phyloP scores from a whole-genome alignment of 2,888 invertebrate species.

The Andrena chrysosceles region DNA sequence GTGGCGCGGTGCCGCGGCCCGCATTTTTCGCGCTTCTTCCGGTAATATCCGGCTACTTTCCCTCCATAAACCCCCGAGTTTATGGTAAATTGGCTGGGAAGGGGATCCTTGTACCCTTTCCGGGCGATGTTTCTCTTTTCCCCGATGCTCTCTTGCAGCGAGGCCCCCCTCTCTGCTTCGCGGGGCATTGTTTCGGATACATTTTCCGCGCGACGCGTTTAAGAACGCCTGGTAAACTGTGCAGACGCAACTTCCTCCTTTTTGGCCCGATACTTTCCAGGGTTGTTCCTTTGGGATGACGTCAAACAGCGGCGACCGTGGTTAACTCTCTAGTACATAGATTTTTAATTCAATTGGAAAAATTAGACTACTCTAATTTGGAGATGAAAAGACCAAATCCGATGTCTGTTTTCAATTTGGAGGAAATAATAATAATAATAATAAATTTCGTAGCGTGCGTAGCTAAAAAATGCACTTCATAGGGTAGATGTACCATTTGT shows the following conservation, averaged over 20 bases:
- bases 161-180: constrained; percentile 3
- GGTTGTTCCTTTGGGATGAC: neutral
- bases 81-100: constrained; percentile 76
- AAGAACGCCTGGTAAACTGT: neutral
- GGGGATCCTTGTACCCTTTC: constrained; percentile 66
- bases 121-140: constrained; percentile 18
- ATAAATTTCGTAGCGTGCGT: no score
- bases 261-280: neutral
- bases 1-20: constrained; percentile 42
- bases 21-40: constrained; percentile 61
- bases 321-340: no score
- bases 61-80: constrained; percentile 74
- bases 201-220: constrained; percentile 27
- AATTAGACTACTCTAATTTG: no score
- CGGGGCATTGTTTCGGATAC: constrained; percentile 40
- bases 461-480: no score
- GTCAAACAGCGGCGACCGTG: neutral
- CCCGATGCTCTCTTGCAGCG: constrained; percentile 5
- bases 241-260: neutral
- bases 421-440: no score
- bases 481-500: no score
- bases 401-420: no score
- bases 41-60: constrained; percentile 74
- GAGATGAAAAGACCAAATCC: no score
- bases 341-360: no score